Evolutionary conservation across 2,113 vertebrate genomes (phyloP).

Genomic region (Suncus etruscus): DNA sequence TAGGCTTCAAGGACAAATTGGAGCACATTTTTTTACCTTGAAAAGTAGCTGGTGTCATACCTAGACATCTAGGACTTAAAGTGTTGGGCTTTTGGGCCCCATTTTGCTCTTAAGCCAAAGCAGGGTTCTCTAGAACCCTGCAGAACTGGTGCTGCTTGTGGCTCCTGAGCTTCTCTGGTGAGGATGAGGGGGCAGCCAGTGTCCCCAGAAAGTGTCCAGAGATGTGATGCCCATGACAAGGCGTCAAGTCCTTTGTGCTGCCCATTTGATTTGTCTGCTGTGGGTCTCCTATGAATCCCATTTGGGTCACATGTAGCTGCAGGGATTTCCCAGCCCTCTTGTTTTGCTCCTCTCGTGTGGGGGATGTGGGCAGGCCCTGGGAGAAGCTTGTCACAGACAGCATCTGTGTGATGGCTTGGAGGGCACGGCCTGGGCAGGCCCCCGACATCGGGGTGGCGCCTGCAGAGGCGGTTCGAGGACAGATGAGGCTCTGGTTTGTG

Average conservation of each 20-base stretch:
- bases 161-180: too few species aligned
- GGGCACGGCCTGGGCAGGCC: background rate
- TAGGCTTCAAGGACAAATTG: background rate
- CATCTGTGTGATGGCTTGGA: too few species aligned
- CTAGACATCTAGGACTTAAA: background rate
- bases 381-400: fast-evolving
- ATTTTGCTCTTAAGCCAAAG: background rate
- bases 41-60: too few species aligned
- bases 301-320: background rate
- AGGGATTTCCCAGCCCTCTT: background rate
- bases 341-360: background rate
- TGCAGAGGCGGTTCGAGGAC: too few species aligned
- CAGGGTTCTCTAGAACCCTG: background rate
- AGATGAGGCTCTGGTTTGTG: background rate
- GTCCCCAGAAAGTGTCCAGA: background rate
- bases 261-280: background rate
- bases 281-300: background rate
- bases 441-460: background rate
- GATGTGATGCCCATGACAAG: background rate
- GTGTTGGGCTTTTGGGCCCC: too few species aligned
- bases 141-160: background rate
- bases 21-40: background rate
- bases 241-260: too few species aligned
- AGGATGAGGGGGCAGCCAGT: too few species aligned
- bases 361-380: background rate